A percentile compares a stretch with the other conserved stretches of the same genome.
phyloP scores from a whole-genome alignment of 2,797 vertebrate species.

The Hafferia zeledoni region DNA sequence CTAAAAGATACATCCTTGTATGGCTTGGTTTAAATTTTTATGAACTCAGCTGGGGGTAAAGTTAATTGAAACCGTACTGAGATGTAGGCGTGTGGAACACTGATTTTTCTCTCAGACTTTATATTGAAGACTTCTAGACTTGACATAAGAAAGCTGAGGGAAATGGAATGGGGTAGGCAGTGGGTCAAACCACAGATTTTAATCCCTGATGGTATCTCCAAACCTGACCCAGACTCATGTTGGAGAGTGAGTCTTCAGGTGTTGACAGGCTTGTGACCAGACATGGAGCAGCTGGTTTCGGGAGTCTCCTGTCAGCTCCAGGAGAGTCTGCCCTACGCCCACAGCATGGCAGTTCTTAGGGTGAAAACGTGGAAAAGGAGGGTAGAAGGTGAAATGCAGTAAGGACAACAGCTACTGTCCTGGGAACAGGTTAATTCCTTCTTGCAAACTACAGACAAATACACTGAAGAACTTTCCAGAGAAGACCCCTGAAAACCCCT shows the following conservation, averaged over 20 bases:
- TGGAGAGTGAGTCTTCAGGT: neutral
- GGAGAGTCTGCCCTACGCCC: neutral
- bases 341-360: neutral
- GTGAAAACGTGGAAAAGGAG: rapidly evolving
- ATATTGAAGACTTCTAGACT: neutral
- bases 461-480: neutral
- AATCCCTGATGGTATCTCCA: neutral
- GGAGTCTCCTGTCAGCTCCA: neutral
- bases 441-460: neutral
- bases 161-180: neutral
- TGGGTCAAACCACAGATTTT: neutral
- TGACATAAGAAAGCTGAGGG: neutral
- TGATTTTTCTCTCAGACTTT: neutral
- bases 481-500: neutral
- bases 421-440: neutral
- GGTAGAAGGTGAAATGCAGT: neutral
- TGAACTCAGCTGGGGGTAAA: neutral
- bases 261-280: neutral
- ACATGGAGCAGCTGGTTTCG: neutral
- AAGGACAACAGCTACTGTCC: neutral
- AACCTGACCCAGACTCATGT: neutral
- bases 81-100: neutral
- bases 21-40: neutral
- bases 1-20: neutral
- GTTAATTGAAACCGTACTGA: neutral